Evolutionary conservation across 2,888 invertebrate genomes (phyloP), one percentile per base, ranked within the genome.

Genomic region (Cancer borealis): DNA sequence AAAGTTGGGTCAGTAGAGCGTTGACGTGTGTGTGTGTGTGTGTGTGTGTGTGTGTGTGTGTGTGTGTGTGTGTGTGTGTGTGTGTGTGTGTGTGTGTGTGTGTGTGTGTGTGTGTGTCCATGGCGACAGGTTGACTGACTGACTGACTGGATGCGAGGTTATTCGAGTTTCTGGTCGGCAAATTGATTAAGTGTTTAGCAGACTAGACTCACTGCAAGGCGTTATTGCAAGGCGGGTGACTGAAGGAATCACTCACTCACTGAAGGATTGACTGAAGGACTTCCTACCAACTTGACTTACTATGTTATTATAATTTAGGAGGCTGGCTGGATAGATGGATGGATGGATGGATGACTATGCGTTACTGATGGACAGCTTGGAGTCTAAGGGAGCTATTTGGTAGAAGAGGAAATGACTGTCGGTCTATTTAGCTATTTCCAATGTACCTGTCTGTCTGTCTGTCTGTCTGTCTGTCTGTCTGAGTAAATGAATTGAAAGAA

Each of bases 1-100:
- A 73, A 73, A 73, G 30, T 3, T 21, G 60, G 8, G 17, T 17
- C 21, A 60, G 60, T 14, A 54, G 21, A 60, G 17, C 12, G 2
- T 60, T 60, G 73, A 10, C 73, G 0, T 21, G 73, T n/a, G 73
- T 21, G 21, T 73, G 73, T 73, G 21, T 73, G n/a, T 54, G 54
- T 4, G 54, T 54, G 54, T 4, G 54, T 54, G 54, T 54, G 54
- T 54, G 54, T n/a, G 21, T 66, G 66, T 66, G 66, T 26, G 73
- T 73, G 73, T 73, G 73, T 73, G 73, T 73, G 73, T 73, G 73
- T 73, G 73, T 73, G 73, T 73, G 73, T 73, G 73, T 73, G 73
- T 73, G 73, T 73, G 73, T 73, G 73, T 73, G 73, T 73, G 73
- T 73, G 73, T 73, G 73, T 73, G 73, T 73, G 66, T 66, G 66